phyloP scores from a whole-genome alignment of 2,888 invertebrate genomes.

The Coecobrya sp. region DNA sequence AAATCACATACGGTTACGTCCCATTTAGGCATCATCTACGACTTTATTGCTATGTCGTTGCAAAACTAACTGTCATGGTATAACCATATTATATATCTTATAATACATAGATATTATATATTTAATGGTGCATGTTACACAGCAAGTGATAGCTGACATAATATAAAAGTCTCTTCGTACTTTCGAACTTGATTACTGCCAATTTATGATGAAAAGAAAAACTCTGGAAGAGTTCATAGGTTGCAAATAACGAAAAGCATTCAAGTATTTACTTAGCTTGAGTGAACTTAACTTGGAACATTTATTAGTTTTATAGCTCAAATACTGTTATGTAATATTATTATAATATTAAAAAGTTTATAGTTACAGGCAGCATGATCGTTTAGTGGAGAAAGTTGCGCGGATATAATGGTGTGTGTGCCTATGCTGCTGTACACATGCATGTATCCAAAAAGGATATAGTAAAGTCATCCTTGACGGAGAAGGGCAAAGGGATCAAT shows the following conservation, averaged over 20 bases:
- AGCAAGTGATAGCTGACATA: not conserved
- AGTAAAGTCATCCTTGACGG: no score
- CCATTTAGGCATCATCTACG: constrained; percentile 39
- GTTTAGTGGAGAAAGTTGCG: not conserved
- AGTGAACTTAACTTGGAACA: constrained; percentile 45
- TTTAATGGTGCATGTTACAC: not conserved
- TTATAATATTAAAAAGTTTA: not conserved
- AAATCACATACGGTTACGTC: constrained; percentile 42
- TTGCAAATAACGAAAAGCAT: constrained; percentile 26
- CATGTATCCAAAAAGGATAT: no score
- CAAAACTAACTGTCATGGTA: not conserved
- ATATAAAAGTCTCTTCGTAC: not conserved
- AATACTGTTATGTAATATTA: not conserved
- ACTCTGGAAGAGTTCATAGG: constrained; percentile 52
- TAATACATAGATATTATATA: not conserved
- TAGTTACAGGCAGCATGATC: constrained; percentile 9
- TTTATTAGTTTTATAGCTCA: not conserved
- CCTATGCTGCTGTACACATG: not conserved
- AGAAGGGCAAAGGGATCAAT: no score
- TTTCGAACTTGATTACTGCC: constrained; percentile 44
- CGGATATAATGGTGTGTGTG: not conserved
- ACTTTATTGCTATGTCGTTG: constrained; percentile 27
- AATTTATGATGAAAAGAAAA: constrained; percentile 67
- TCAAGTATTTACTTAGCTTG: constrained; percentile 65
- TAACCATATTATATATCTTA: no score